A percentile compares a stretch with the other conserved stretches of the same genome.
Evolutionary conservation across 2,113 vertebrate species (phyloP).

Genomic region (Nannobrachium achirus): DNA sequence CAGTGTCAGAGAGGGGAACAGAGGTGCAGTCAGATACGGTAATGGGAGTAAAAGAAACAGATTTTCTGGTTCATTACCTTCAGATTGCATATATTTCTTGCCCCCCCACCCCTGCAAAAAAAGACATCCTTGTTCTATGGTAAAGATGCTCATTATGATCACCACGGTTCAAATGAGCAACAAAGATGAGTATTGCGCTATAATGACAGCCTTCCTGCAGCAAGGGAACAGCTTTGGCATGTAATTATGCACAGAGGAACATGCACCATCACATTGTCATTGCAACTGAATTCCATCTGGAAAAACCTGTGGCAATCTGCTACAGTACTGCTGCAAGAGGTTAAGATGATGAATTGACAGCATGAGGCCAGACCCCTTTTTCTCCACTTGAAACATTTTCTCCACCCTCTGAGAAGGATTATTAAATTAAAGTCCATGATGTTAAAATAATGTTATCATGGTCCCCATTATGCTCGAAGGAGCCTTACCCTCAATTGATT

Average conservation of each 20-base stretch:
- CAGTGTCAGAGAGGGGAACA: not conserved
- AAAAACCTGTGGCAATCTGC: not conserved
- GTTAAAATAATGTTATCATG: too few species aligned
- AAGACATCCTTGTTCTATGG: conserved; percentile 25
- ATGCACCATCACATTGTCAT: not conserved
- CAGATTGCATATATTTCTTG: conserved; percentile 15
- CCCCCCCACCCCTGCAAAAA: conserved; percentile 1
- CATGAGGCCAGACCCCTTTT: not conserved
- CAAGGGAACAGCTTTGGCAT: conserved; percentile 16
- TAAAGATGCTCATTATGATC: conserved; percentile 44
- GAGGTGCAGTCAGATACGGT: not conserved
- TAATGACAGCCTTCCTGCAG: conserved; percentile 53
- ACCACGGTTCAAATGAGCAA: conserved; percentile 20
- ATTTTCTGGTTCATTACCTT: conserved; percentile 57
- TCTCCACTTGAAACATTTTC: not conserved
- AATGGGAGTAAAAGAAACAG: conserved; percentile 31
- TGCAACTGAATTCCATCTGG: not conserved
- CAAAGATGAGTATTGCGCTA: conserved; percentile 28
- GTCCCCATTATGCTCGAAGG: too few species aligned
- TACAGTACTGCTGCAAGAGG: not conserved
- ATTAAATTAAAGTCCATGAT: too few species aligned
- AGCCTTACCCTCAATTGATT: too few species aligned
- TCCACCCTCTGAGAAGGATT: too few species aligned
- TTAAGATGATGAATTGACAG: not conserved
- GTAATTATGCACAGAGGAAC: conserved; percentile 46